phyloP scores from a whole-genome alignment of 2,113 vertebrate genomes.

The Nothocercus nigrocapillus region DNA sequence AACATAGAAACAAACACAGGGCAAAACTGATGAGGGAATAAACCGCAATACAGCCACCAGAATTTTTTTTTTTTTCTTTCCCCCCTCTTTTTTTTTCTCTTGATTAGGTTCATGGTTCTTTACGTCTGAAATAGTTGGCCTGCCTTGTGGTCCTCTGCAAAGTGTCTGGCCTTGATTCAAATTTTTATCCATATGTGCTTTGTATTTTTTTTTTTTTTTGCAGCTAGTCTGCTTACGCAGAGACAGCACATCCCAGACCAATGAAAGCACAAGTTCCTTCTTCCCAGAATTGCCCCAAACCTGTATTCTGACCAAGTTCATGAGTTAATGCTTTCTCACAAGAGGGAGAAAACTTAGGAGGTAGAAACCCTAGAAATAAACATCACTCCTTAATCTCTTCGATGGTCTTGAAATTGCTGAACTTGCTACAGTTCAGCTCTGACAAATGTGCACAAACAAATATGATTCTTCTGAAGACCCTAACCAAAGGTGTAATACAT shows the following conservation, averaged over 20 bases:
- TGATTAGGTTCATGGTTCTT: background rate
- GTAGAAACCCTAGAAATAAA: background rate
- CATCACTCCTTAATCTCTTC: background rate
- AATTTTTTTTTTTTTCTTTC: background rate
- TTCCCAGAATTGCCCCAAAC: background rate
- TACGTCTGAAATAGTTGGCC: background rate
- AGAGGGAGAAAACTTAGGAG: background rate
- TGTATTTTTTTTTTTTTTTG: background rate
- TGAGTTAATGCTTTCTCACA: background rate
- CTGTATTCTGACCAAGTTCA: background rate
- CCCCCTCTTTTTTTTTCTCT: background rate
- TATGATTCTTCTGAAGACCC: background rate
- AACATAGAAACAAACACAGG: background rate
- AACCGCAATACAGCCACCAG: background rate
- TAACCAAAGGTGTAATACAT: background rate
- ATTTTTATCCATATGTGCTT: accelerated
- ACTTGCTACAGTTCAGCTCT: background rate
- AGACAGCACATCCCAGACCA: background rate
- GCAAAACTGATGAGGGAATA: background rate
- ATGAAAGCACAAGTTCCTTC: background rate
- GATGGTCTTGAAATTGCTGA: background rate
- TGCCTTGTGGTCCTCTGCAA: background rate
- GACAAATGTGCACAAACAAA: background rate
- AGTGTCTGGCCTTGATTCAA: background rate
- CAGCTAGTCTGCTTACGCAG: background rate